phyloP scores from a whole-genome alignment of 1,140 invertebrate genomes.

The Theocolax elegans region DNA sequence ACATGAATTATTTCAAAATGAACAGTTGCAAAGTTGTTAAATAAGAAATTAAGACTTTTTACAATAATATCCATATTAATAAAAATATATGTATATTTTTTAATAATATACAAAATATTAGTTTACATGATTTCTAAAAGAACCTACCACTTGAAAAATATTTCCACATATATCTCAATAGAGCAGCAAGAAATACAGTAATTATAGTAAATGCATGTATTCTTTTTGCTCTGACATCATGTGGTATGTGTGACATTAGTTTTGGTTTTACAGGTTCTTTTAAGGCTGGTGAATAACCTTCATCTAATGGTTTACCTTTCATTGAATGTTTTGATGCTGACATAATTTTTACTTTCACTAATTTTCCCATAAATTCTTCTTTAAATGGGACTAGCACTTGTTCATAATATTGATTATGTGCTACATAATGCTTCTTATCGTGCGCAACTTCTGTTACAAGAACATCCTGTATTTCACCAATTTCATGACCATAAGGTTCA shows the following conservation, averaged over 20 bases:
- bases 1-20: too few species aligned
- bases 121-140: background rate
- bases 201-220: slow-evolving; percentile 44
- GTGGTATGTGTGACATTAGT: slow-evolving; percentile 41
- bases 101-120: background rate
- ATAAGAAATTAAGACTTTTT: too few species aligned
- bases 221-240: slow-evolving; percentile 36
- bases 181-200: slow-evolving; percentile 49
- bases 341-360: slow-evolving; percentile 82
- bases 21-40: too few species aligned
- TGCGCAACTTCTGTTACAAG: slow-evolving; percentile 94
- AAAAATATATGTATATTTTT: background rate
- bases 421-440: slow-evolving; percentile 91
- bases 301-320: slow-evolving; percentile 76
- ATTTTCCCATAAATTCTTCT: slow-evolving; percentile 83
- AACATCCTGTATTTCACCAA: slow-evolving; percentile 83
- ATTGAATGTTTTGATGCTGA: slow-evolving; percentile 88
- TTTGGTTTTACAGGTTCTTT: slow-evolving; percentile 45
- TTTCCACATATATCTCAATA: slow-evolving; percentile 54
- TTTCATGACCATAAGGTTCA: slow-evolving; percentile 81
- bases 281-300: slow-evolving; percentile 45
- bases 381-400: slow-evolving; percentile 89
- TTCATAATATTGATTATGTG: slow-evolving; percentile 96
- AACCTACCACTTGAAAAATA: too few species aligned
- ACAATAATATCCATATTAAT: background rate